These are phyloP conservation scores for Magallana ariakensis DNA, from an alignment of 1,140 invertebrate species.

Conservation along the genomic window DNA sequence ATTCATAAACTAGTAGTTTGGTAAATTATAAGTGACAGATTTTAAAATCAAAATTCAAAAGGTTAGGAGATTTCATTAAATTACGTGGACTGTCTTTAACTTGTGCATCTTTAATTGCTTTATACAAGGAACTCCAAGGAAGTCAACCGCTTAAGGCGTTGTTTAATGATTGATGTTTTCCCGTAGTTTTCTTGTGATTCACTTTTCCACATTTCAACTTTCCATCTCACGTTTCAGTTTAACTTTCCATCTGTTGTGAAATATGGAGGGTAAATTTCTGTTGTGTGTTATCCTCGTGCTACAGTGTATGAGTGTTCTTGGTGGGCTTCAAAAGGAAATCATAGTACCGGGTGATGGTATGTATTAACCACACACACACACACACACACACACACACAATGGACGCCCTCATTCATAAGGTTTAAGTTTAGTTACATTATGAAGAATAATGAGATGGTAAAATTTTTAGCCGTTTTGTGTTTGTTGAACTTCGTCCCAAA, in stretches of 20 bases:
- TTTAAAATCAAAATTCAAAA: too few relatives aligned
- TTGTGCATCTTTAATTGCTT: neutral
- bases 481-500: too few relatives aligned
- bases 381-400: too few relatives aligned
- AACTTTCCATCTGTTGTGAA: neutral
- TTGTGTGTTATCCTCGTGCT: neutral
- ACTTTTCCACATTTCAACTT: constrained; percentile 29
- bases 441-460: too few relatives aligned
- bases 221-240: neutral
- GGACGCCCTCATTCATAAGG: too few relatives aligned
- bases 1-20: too few relatives aligned
- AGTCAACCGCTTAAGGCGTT: neutral
- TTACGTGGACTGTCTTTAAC: neutral
- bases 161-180: constrained; percentile 26
- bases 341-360: neutral
- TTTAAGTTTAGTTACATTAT: too few relatives aligned
- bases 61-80: neutral
- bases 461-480: too few relatives aligned
- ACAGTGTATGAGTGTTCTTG: neutral
- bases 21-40: too few relatives aligned
- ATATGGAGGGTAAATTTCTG: constrained; percentile 1
- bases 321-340: constrained; percentile 2
- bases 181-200: neutral
- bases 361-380: neutral
- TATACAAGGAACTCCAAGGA: neutral